These are phyloP conservation scores for Pangasius krempfi DNA, from an alignment of 2,797 vertebrate species.

Conservation along the genomic window DNA sequence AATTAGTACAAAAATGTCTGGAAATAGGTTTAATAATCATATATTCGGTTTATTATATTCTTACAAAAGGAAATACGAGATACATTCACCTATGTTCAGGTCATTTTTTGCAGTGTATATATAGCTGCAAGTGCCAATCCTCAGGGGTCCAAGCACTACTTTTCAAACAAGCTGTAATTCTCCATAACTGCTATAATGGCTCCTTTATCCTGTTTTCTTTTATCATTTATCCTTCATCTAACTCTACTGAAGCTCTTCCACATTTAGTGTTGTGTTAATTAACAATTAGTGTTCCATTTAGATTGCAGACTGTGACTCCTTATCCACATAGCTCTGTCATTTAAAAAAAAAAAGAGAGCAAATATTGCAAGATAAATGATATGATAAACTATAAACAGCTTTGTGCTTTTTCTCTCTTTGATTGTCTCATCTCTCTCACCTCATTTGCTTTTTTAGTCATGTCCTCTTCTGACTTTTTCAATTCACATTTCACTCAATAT, in stretches of 20 bases:
- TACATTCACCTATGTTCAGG: background rate
- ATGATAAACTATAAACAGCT: background rate
- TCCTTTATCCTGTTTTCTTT: background rate
- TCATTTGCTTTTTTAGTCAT: constrained; percentile 56
- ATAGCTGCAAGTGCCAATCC: background rate
- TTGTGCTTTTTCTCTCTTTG: background rate
- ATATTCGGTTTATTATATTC: background rate
- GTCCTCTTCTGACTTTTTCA: constrained; percentile 71
- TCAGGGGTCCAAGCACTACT: background rate
- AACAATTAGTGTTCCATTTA: background rate
- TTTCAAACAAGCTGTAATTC: background rate
- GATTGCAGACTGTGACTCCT: background rate
- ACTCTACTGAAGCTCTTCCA: background rate
- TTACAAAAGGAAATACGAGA: background rate
- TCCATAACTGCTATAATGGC: background rate
- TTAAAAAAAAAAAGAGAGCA: constrained; percentile 47
- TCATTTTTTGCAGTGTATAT: background rate
- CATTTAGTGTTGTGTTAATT: background rate
- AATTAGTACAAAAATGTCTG: too few species aligned
- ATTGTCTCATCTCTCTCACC: constrained; percentile 17
- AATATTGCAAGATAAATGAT: constrained; percentile 43
- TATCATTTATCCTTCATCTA: background rate
- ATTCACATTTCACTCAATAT: constrained; percentile 69
- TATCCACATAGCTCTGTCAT: background rate
- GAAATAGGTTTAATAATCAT: background rate